Evolutionary conservation across 1,140 invertebrate species (phyloP).

Genomic region (Potamilus streckersoni): DNA sequence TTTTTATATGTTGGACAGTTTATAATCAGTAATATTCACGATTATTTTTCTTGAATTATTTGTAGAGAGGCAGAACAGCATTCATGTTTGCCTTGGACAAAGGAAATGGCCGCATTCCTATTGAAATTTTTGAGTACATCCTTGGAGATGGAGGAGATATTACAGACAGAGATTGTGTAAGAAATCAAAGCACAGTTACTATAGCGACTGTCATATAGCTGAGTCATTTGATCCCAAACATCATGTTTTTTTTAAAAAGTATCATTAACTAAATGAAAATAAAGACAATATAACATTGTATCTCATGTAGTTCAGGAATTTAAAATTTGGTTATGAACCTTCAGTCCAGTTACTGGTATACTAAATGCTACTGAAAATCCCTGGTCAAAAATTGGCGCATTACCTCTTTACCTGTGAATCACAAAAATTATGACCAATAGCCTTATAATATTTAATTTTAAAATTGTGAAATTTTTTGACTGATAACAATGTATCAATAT

Average conservation of each 20-base stretch:
- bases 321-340: not conserved
- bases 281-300: not conserved
- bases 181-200: not conserved
- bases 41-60: not conserved
- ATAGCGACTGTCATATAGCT: not conserved
- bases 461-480: too few species aligned
- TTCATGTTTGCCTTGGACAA: conserved; percentile 59
- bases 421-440: too few species aligned
- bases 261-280: not conserved
- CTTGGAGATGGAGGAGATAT: conserved; percentile 53
- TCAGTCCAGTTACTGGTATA: too few species aligned
- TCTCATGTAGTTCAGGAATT: not conserved
- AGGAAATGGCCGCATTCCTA: conserved; percentile 40
- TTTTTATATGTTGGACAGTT: not conserved
- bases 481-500: too few species aligned
- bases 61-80: conserved; percentile 58
- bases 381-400: too few species aligned
- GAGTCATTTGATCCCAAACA: not conserved
- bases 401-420: too few species aligned
- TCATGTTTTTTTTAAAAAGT: not conserved
- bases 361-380: too few species aligned
- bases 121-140: conserved; percentile 52
- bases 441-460: too few species aligned
- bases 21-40: not conserved
- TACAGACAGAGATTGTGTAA: conserved; percentile 47